Evolutionary conservation across 2,888 invertebrate genomes (phyloP).

Genomic region (Agriopis leucophaearia): DNA sequence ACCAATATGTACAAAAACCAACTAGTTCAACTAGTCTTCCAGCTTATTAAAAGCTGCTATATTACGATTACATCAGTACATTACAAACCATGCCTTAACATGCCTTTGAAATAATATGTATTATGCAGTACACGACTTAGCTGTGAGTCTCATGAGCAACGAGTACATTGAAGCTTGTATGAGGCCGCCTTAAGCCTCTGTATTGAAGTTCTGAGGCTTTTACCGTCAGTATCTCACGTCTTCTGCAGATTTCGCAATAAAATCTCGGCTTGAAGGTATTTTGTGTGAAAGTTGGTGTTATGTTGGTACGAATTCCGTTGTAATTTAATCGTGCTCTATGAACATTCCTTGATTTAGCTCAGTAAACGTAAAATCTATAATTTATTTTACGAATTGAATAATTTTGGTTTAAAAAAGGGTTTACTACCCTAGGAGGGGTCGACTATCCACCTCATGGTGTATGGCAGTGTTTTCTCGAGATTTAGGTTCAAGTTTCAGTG

Average conservation of each 20-base stretch:
- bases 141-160: background rate
- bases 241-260: conserved; percentile 19
- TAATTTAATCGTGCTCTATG: background rate
- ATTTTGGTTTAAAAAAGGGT: too few species aligned
- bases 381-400: too few species aligned
- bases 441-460: too few species aligned
- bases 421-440: too few species aligned
- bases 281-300: background rate
- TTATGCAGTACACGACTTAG: conserved; percentile 8
- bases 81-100: background rate
- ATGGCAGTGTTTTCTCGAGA: too few species aligned
- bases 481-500: too few species aligned
- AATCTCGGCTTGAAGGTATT: conserved; percentile 14
- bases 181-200: conserved; percentile 12
- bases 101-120: background rate
- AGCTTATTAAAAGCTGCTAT: too few species aligned
- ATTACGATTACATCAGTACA: too few species aligned
- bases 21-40: too few species aligned
- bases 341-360: background rate
- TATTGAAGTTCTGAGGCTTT: conserved; percentile 16
- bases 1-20: too few species aligned
- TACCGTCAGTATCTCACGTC: conserved; percentile 6
- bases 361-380: background rate
- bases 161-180: conserved; percentile 3
- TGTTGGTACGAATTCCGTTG: background rate